Conservation (phyloP, 1,140 invertebrate species). For the Drosophila miranda region DNA sequence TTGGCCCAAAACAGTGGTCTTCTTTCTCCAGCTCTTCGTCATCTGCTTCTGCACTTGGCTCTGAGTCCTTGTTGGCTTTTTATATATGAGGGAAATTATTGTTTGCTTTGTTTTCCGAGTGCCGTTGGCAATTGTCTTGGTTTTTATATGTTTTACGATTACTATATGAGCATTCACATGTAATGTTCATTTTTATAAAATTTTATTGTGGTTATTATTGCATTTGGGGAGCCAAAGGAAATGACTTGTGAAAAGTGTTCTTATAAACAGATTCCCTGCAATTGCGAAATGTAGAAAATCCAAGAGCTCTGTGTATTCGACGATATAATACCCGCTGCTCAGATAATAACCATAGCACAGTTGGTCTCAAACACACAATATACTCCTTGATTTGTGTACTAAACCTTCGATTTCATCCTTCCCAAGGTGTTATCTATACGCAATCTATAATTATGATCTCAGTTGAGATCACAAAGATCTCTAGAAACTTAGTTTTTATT, state of each 20-base stretch:
- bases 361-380: too few species aligned
- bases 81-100: constrained; percentile 72
- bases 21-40: constrained; percentile 7
- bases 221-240: constrained; percentile 37
- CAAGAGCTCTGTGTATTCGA: too few species aligned
- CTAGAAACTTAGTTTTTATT: too few species aligned
- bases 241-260: constrained; percentile 5
- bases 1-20: constrained; percentile 40
- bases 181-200: constrained; percentile 55
- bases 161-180: constrained; percentile 17
- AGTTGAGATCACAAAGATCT: too few species aligned
- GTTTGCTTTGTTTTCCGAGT: constrained; percentile 66
- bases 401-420: too few species aligned
- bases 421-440: too few species aligned
- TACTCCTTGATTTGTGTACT: too few species aligned
- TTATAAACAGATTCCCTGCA: background rate
- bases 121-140: constrained; percentile 51
- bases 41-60: too few species aligned
- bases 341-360: too few species aligned
- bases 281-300: background rate
- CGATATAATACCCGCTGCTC: background rate
- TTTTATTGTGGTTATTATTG: constrained; percentile 76
- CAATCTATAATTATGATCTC: too few species aligned
- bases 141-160: constrained; percentile 43
- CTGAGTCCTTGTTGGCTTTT: constrained; percentile 14